Base-by-base conservation (phyloP, 2,113 vertebrate genomes). In the Takifugu bimaculatus region DNA sequence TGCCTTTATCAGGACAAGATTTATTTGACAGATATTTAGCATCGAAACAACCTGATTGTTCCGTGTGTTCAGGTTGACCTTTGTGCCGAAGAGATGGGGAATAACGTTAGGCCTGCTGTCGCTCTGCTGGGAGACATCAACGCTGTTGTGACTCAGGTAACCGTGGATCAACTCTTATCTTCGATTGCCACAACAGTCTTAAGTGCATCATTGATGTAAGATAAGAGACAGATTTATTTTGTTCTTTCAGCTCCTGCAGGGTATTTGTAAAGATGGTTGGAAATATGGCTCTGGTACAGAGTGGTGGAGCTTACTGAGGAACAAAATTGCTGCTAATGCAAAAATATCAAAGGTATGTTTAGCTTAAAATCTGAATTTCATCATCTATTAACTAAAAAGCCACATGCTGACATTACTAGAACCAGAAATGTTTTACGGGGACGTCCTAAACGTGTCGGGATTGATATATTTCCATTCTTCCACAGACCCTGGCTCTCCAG, bases 51-150 rank as follows among this genome's bases (percentile, higher is more conserved):
- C 13, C 2, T 13, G 5, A n/a, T n/a, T 13, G 27, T 75, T 20
- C 27, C 69, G 63, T 69, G 25, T 68, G 3, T 71, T 42, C 39
- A 99, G 97, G 83, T 98, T 74, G 97, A 99, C 78, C 90, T 97
- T 75, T 97, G 93, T 92, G 91, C 95, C 53, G 97, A 99, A 84
- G 97, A 99, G 85, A 76, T 98, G 72, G 95, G 94, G n/a, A 99
- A 98, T 87, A 99, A 98, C 3, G 92, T 99, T 51, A 94, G 60
- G 59, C 93, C 96, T 54, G 84, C 89, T 71, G 94, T 89, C 70
- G 81, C 86, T 74, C 90, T 99, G 53, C 87, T 98, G 7, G 97
- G 97, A 73, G 94, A 99, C 75, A 78, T 98, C 79, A 90, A 84
- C 1, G 74, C 93, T 0, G 84, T 95, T 52, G 92, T 92, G 72